Evolutionary conservation across 2,113 vertebrate genomes (phyloP).

Genomic region (Emydocephalus ijimae): DNA sequence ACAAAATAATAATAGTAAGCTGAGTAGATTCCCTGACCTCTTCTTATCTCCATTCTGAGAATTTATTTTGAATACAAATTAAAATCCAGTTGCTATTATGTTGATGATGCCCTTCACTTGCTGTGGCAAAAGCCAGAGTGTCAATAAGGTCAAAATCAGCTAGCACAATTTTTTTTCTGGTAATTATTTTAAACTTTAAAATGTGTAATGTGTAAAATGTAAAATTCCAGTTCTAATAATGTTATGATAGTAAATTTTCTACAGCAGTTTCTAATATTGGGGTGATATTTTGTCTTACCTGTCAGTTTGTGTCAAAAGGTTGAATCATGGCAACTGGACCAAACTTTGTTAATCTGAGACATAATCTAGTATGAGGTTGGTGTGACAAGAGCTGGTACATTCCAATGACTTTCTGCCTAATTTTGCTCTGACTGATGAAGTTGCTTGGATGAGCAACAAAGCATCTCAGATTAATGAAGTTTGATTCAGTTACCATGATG

Average conservation of each 20-base stretch:
- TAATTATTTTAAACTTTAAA: constrained; percentile 57
- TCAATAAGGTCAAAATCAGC: constrained; percentile 51
- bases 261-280: neutral
- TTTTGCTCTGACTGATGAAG: no score
- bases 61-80: constrained; percentile 55
- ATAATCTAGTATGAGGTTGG: no score
- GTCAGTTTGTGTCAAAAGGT: neutral
- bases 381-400: no score
- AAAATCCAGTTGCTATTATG: constrained; percentile 51
- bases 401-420: no score
- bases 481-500: no score
- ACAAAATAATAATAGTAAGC: constrained; percentile 45
- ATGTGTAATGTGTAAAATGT: constrained; percentile 30
- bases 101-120: constrained; percentile 31
- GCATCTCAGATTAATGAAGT: no score
- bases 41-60: constrained; percentile 52
- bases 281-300: neutral
- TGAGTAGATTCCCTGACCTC: constrained; percentile 39
- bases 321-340: no score
- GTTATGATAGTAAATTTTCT: constrained; percentile 9
- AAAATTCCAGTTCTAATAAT: constrained; percentile 32
- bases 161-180: constrained; percentile 18
- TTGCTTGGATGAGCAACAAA: no score
- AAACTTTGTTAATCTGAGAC: no score
- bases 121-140: constrained; percentile 47